These are phyloP conservation scores for Notolepis coatsorum DNA, from an alignment of 2,797 vertebrate genomes.

Conservation along the genomic window DNA sequence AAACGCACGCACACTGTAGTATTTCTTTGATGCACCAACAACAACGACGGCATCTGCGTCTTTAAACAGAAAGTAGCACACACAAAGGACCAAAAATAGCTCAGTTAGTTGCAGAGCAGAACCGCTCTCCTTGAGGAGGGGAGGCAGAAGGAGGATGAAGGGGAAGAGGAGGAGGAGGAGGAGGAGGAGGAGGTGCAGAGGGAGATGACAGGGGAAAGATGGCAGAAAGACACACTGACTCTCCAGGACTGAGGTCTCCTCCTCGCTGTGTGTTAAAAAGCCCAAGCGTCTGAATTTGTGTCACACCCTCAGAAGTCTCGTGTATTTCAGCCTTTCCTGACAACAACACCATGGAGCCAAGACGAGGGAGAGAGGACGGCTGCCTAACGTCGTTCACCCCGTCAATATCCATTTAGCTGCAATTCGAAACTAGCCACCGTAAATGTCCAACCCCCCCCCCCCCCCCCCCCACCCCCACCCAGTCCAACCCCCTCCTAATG, in stretches of 20 bases:
- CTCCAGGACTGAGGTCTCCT: slow-evolving; percentile 38
- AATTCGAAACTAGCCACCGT: too few species aligned
- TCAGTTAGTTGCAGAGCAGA: slow-evolving; percentile 79
- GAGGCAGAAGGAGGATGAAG: slow-evolving; percentile 54
- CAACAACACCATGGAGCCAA: not conserved
- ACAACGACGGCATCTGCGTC: slow-evolving; percentile 79
- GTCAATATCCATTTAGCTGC: too few species aligned
- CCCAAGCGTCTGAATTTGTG: slow-evolving; percentile 27
- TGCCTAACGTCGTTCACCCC: too few species aligned
- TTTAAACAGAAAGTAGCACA: slow-evolving; percentile 86
- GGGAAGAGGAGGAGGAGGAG: slow-evolving; percentile 1
- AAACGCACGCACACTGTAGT: slow-evolving; percentile 39
- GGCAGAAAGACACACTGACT: slow-evolving; percentile 43
- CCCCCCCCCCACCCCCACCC: too few species aligned
- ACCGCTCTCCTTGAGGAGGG: slow-evolving; percentile 74
- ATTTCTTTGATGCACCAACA: slow-evolving; percentile 73
- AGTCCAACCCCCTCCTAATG: too few species aligned
- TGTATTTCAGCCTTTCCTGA: not conserved
- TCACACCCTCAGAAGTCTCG: slow-evolving; percentile 2
- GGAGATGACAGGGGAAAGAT: slow-evolving; percentile 58
- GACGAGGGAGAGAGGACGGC: not conserved
- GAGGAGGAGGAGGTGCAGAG: slow-evolving; percentile 51
- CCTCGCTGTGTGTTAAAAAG: slow-evolving; percentile 36
- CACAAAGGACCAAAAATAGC: slow-evolving; percentile 88
- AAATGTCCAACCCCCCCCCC: too few species aligned